phyloP scores from a whole-genome alignment of 1,140 invertebrate species.

The Bursaphelenchus mucronatus region DNA sequence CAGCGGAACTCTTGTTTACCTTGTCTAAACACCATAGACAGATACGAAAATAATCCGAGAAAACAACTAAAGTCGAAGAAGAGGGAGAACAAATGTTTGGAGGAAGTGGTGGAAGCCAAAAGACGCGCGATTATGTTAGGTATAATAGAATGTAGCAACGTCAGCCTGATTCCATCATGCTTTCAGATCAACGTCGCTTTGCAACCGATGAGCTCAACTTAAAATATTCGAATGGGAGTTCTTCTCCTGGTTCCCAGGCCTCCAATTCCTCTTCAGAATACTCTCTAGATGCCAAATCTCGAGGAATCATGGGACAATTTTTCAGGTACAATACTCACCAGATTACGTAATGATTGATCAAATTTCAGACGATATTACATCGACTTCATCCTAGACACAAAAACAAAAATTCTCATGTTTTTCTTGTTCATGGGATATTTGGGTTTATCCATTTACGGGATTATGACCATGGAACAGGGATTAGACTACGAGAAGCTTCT shows the following conservation, averaged over 20 bases:
- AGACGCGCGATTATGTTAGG: too few species aligned
- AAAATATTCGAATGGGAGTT: conserved; percentile 23
- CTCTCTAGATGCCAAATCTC: conserved; percentile 43
- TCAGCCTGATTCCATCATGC: too few species aligned
- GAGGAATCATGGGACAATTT: conserved; percentile 53
- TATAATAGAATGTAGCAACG: too few species aligned
- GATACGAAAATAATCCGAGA: conserved; percentile 16
- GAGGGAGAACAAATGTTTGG: too few species aligned
- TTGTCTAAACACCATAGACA: conserved; percentile 44
- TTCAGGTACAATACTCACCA: conserved; percentile 39
- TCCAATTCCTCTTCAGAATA: conserved; percentile 45
- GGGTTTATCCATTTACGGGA: conserved; percentile 58
- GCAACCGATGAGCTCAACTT: not conserved
- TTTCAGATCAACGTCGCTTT: too few species aligned
- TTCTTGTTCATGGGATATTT: conserved; percentile 61
- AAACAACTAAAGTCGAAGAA: too few species aligned
- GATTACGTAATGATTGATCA: not conserved
- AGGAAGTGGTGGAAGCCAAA: too few species aligned
- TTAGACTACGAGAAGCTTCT: conserved; percentile 62
- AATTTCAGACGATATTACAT: conserved; percentile 55
- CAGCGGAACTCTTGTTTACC: conserved; percentile 60
- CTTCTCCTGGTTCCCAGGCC: conserved; percentile 18
- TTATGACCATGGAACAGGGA: conserved; percentile 61
- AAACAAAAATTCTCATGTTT: conserved; percentile 54
- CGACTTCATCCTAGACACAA: conserved; percentile 51